Conservation (phyloP, 2,797 vertebrate genomes). For the Sternarchorhynchus goeldii region DNA sequence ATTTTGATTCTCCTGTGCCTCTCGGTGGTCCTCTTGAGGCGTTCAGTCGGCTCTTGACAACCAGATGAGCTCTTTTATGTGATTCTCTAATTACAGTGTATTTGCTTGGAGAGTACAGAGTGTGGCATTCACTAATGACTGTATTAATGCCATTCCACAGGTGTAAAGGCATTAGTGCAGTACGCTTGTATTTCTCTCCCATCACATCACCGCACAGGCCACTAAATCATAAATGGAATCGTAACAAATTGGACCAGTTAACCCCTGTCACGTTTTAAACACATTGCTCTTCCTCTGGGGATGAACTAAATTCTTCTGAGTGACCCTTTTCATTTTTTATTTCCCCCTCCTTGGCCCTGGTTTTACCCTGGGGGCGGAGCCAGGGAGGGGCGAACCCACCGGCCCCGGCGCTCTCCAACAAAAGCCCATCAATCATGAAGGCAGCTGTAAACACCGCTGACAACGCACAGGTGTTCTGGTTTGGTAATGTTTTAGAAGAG, state of each 20-base stretch:
- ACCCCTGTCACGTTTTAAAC: conserved; percentile 65
- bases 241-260: conserved; percentile 65
- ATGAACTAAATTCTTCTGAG: conserved; percentile 2
- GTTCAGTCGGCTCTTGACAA: conserved; percentile 42
- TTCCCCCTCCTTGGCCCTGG: neutral
- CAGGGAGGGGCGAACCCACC: conserved; percentile 35
- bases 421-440: conserved; percentile 63
- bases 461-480: conserved; percentile 63
- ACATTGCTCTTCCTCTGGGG: conserved; percentile 41
- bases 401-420: conserved; percentile 49
- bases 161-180: conserved; percentile 9
- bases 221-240: conserved; percentile 49
- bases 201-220: conserved; percentile 20
- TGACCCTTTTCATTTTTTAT: conserved; percentile 6
- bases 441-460: conserved; percentile 45
- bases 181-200: neutral
- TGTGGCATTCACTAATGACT: conserved; percentile 23
- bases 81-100: conserved; percentile 38
- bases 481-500: conserved; percentile 56
- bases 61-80: conserved; percentile 37
- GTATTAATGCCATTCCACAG: conserved; percentile 29
- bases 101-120: conserved; percentile 24
- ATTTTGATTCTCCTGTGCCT: conserved; percentile 16
- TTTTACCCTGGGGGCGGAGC: conserved; percentile 40
- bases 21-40: conserved; percentile 8